phyloP scores from a whole-genome alignment of 2,113 vertebrate genomes.

The Anolis carolinensis region DNA sequence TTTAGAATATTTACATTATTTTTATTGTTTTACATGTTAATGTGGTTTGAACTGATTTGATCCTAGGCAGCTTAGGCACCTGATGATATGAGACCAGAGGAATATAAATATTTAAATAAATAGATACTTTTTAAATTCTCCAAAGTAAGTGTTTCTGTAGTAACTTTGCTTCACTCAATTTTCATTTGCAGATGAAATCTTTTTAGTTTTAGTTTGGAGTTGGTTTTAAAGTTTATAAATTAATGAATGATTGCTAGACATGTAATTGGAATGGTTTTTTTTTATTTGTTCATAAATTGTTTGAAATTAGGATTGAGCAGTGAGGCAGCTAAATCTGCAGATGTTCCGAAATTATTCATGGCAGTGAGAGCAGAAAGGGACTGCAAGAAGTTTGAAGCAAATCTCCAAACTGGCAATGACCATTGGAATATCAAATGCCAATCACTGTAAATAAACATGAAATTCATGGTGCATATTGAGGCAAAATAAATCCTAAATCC shows the following conservation, averaged over 20 bases:
- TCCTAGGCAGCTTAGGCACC: too few relatives aligned
- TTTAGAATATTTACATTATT: too few relatives aligned
- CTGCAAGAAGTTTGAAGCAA: background rate
- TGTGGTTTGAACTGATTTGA: too few relatives aligned
- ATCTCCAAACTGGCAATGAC: background rate
- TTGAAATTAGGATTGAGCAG: background rate
- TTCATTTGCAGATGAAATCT: background rate
- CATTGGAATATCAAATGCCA: background rate
- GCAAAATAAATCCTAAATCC: background rate
- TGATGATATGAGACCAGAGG: too few relatives aligned
- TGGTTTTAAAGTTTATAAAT: background rate
- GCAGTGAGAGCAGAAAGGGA: background rate
- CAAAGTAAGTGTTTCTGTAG: background rate
- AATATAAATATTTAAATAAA: too few relatives aligned
- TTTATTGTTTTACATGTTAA: too few relatives aligned
- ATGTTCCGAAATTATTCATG: background rate
- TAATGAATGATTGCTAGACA: background rate
- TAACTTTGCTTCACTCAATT: background rate
- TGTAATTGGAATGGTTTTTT: background rate
- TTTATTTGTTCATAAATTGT: background rate
- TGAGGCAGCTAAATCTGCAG: background rate
- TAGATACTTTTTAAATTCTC: background rate
- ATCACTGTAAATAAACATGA: background rate
- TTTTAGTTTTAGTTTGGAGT: background rate
- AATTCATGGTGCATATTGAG: background rate